Evolutionary conservation across 2,113 vertebrate genomes (phyloP).

Genomic region (Misgurnus anguillicaudatus): DNA sequence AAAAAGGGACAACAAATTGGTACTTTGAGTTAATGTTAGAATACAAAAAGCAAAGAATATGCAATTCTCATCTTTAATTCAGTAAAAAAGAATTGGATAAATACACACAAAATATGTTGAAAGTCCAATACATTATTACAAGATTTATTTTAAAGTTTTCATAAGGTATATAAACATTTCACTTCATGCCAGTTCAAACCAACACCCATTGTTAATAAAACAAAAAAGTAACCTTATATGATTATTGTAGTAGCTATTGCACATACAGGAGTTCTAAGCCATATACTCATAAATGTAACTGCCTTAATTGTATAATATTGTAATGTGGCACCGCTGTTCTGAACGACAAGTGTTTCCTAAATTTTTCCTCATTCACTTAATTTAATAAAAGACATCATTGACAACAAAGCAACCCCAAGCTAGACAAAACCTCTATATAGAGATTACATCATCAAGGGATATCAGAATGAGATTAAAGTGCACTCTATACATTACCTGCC

Average conservation of each 20-base stretch:
- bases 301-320: slow-evolving; percentile 49
- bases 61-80: slow-evolving; percentile 37
- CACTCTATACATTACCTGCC: slow-evolving; percentile 82
- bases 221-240: slow-evolving; percentile 49
- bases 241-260: slow-evolving; percentile 71
- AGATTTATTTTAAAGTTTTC: too few relatives aligned
- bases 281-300: slow-evolving; percentile 57
- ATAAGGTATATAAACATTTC: background rate
- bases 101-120: slow-evolving; percentile 62
- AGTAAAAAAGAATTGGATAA: slow-evolving; percentile 65
- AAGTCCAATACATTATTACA: slow-evolving; percentile 58
- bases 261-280: slow-evolving; percentile 76
- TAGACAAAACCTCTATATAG: slow-evolving; percentile 57
- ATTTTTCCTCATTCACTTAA: slow-evolving; percentile 34
- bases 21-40: slow-evolving; percentile 50
- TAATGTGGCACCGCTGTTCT: slow-evolving; percentile 50
- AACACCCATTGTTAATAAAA: slow-evolving; percentile 56
- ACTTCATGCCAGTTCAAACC: slow-evolving; percentile 60
- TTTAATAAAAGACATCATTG: slow-evolving; percentile 25
- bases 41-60: slow-evolving; percentile 58
- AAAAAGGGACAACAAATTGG: slow-evolving; percentile 42
- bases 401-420: background rate
- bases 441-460: slow-evolving; percentile 44
- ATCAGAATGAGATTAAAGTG: slow-evolving; percentile 40
- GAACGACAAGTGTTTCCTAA: slow-evolving; percentile 13